These are phyloP conservation scores for Acanthosoma haemorrhoidale DNA, from an alignment of 2,888 invertebrate species.

Conservation along the genomic window DNA sequence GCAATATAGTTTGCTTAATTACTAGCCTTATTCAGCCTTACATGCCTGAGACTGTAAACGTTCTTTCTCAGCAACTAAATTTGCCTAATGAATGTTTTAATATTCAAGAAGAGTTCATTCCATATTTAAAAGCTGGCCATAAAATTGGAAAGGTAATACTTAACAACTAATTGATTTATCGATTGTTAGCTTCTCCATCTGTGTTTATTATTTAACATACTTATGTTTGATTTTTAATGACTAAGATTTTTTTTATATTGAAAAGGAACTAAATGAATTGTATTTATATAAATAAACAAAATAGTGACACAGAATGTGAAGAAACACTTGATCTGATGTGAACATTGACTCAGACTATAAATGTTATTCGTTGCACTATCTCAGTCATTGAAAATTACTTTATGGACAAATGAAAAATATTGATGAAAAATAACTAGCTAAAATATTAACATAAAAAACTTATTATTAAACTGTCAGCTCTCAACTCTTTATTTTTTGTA, in stretches of 20 bases:
- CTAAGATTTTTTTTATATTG: no score
- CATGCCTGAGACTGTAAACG: slow-evolving; percentile 75
- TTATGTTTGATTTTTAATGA: not conserved
- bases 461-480: no score
- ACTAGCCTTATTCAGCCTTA: slow-evolving; percentile 80
- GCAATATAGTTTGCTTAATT: slow-evolving; percentile 72
- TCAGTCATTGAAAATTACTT: no score
- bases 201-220: not conserved
- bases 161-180: not conserved
- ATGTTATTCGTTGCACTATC: no score
- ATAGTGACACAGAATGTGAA: no score
- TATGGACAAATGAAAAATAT: not conserved
- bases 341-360: no score
- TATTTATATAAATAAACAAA: no score
- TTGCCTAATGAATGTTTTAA: slow-evolving; percentile 50
- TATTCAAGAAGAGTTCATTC: slow-evolving; percentile 48
- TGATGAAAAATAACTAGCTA: not conserved
- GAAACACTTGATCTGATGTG: no score
- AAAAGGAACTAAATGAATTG: no score
- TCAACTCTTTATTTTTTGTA: no score
- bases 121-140: slow-evolving; percentile 71
- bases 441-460: not conserved
- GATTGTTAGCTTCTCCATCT: not conserved
- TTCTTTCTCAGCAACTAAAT: slow-evolving; percentile 68
- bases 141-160: slow-evolving; percentile 64